A percentile compares a stretch with the other conserved stretches of the same genome.
phyloP scores from a whole-genome alignment of 2,113 vertebrate genomes.

The Notarius quadriscutis region DNA sequence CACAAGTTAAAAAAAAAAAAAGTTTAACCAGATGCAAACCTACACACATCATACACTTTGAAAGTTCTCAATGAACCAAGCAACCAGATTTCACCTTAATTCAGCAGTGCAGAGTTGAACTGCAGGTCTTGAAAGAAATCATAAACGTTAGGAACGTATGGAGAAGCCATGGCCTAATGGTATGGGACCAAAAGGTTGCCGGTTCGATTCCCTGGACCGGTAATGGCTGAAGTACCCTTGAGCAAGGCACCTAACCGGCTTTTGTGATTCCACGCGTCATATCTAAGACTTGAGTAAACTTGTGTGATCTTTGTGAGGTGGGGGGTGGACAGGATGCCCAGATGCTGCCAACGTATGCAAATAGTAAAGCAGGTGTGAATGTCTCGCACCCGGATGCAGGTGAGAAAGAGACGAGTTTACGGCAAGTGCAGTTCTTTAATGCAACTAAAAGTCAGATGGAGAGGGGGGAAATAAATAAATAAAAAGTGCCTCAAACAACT shows the following conservation, averaged over 20 bases:
- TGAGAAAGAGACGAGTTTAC: not conserved
- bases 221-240: too few species aligned
- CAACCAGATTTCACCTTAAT: not conserved
- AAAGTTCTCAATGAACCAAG: not conserved
- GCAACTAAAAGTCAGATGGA: constrained; percentile 12
- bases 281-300: not conserved
- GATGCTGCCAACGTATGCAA: constrained; percentile 20
- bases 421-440: not conserved
- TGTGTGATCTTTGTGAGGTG: not conserved
- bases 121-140: too few species aligned
- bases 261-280: not conserved
- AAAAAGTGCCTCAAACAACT: too few species aligned
- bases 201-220: too few species aligned
- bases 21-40: not conserved
- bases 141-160: too few species aligned
- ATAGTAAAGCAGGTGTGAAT: constrained; percentile 44
- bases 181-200: too few species aligned
- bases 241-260: too few species aligned
- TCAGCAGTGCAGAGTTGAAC: not conserved
- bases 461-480: too few species aligned
- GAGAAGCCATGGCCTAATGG: too few species aligned
- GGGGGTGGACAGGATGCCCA: not conserved
- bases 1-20: not conserved
- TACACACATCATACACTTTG: not conserved
- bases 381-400: not conserved